These are phyloP conservation scores for Allolobophora icterica DNA, from an alignment of 2,888 invertebrate genomes.

Conservation along the genomic window DNA sequence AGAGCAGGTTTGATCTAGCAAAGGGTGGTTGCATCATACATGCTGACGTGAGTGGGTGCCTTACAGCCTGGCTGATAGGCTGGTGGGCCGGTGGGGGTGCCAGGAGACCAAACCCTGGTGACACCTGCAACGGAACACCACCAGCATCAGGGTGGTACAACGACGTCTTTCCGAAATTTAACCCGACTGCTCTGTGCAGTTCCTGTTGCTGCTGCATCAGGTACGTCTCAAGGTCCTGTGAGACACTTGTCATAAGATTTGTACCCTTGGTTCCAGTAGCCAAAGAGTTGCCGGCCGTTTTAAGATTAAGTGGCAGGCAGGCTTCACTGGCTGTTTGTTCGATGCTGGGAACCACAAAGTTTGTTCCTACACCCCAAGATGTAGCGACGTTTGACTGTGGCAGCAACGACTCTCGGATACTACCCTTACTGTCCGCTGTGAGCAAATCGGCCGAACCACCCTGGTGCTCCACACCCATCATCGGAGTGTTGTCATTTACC, in stretches of 20 bases:
- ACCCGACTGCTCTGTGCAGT: background rate
- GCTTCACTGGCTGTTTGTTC: background rate
- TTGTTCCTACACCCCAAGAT: background rate
- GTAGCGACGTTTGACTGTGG: background rate
- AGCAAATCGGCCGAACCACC: background rate
- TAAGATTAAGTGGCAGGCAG: slow-evolving; percentile 6
- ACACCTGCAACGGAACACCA: background rate
- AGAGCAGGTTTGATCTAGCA: slow-evolving; percentile 15
- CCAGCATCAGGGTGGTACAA: background rate
- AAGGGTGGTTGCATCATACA: background rate
- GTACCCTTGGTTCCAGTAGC: background rate
- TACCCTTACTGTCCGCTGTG: background rate
- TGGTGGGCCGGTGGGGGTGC: slow-evolving; percentile 9
- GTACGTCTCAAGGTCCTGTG: slow-evolving; percentile 8
- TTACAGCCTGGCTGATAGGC: background rate
- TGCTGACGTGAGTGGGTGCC: background rate
- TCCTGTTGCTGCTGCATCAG: slow-evolving; percentile 2
- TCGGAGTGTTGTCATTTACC: background rate
- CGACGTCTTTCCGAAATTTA: background rate
- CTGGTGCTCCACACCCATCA: background rate
- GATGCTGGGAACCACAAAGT: background rate
- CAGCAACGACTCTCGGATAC: background rate
- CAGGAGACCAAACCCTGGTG: background rate
- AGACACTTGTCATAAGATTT: background rate
- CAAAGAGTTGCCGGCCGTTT: background rate